These are phyloP conservation scores for Acholoe squamosa DNA, from an alignment of 2,888 invertebrate species.

Conservation along the genomic window DNA sequence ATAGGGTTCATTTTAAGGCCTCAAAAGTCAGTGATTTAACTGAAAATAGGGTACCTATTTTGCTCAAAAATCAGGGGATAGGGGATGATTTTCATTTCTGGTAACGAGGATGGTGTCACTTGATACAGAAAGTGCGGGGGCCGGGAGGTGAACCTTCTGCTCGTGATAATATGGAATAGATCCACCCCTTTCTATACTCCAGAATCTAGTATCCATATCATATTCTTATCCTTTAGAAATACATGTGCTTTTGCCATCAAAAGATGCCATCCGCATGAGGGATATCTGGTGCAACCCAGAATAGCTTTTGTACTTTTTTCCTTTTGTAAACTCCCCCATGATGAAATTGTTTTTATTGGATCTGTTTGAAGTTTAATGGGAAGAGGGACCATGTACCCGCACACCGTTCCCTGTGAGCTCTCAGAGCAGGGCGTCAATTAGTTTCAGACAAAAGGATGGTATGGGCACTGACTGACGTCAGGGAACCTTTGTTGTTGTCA, in stretches of 20 bases:
- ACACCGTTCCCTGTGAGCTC: neutral
- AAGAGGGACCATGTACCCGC: neutral
- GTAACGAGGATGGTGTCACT: too few species aligned
- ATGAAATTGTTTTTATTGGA: neutral
- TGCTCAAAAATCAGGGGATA: too few species aligned
- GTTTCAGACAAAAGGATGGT: neutral
- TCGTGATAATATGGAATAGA: neutral
- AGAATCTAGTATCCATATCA: neutral
- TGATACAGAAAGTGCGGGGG: neutral
- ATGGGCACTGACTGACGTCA: neutral
- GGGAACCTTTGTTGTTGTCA: neutral
- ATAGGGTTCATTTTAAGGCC: too few species aligned
- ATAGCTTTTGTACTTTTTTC: too few species aligned
- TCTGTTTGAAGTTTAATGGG: conserved; percentile 23
- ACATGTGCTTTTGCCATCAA: too few species aligned
- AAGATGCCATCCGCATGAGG: too few species aligned
- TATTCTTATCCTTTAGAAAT: too few species aligned
- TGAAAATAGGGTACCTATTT: too few species aligned
- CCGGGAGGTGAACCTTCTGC: neutral
- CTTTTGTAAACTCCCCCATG: neutral
- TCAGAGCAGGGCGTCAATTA: conserved; percentile 10
- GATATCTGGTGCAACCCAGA: too few species aligned
- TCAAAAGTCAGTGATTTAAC: too few species aligned
- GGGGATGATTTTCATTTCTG: too few species aligned
- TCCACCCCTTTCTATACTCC: neutral